A percentile compares a stretch with the other conserved stretches of the same genome.
These are phyloP conservation scores for Stegastes partitus DNA, from an alignment of 2,113 vertebrate genomes.

Conservation along the genomic window DNA sequence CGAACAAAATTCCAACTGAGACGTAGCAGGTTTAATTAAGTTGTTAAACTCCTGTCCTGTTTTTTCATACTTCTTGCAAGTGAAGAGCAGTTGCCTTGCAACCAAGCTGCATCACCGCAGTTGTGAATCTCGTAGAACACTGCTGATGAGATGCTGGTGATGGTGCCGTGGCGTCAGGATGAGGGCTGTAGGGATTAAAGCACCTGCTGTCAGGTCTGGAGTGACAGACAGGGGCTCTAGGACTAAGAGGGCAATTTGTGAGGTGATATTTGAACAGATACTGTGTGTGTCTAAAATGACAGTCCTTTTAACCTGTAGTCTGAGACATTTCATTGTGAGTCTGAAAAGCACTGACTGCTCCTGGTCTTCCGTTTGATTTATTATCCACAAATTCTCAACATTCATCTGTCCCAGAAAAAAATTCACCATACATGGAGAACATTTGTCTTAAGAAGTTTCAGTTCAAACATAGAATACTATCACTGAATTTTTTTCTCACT, in stretches of 20 bases:
- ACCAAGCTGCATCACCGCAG: conserved; percentile 26
- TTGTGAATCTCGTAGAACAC: conserved; percentile 46
- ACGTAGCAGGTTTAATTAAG: background rate
- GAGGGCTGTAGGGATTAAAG: conserved; percentile 50
- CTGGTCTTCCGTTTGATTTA: background rate
- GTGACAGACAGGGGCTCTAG: conserved; percentile 56
- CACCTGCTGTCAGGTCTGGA: conserved; percentile 52
- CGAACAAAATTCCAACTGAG: background rate
- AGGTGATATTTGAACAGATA: conserved; percentile 11
- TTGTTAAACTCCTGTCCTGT: background rate
- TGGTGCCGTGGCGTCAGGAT: conserved; percentile 30
- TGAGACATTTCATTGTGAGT: background rate
- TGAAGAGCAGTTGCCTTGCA: no score
- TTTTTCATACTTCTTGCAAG: no score
- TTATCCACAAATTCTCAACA: background rate
- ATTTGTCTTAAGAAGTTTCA: background rate
- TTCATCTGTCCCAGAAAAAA: background rate
- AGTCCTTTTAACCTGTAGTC: conserved; percentile 5
- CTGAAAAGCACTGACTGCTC: background rate
- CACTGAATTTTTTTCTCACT: no score
- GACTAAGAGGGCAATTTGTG: conserved; percentile 45
- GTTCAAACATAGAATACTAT: background rate
- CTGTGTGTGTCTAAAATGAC: background rate
- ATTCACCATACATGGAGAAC: background rate
- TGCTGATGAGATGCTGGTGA: conserved; percentile 59